phyloP scores from a whole-genome alignment of 2,797 vertebrate species.

The Channallabes apus region DNA sequence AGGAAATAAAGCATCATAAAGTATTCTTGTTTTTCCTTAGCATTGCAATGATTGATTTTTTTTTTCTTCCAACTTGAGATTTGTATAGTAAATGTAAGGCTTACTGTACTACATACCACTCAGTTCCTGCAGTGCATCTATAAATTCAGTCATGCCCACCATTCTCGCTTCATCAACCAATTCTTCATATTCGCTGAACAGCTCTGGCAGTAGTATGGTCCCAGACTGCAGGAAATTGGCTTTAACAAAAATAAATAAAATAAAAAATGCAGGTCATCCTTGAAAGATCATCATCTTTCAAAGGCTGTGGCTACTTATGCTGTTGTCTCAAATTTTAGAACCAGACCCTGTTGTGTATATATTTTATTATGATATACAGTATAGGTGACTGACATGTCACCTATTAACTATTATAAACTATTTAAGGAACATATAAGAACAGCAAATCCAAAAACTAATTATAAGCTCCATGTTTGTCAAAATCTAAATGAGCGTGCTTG shows the following conservation, averaged over 20 bases:
- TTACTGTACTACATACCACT: neutral
- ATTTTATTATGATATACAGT: neutral
- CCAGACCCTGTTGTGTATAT: too few relatives aligned
- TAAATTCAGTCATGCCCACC: constrained; percentile 62
- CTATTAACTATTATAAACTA: neutral
- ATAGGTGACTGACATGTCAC: too few relatives aligned
- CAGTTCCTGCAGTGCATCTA: neutral
- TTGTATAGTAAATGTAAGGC: neutral
- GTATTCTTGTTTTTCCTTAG: neutral
- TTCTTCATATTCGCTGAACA: constrained; percentile 59
- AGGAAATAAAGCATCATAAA: neutral
- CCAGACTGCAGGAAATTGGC: constrained; percentile 72
- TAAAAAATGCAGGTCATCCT: constrained; percentile 1
- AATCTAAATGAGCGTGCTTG: constrained; percentile 48
- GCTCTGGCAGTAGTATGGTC: constrained; percentile 60
- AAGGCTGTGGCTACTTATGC: neutral
- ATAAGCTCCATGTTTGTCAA: neutral
- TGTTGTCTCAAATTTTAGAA: constrained; percentile 10
- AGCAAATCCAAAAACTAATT: neutral
- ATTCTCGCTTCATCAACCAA: constrained; percentile 66
- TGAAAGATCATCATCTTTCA: neutral
- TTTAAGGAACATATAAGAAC: neutral
- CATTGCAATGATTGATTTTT: neutral
- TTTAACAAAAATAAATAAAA: constrained; percentile 41
- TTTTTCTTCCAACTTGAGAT: neutral